Percentiles rank a stretch among this genome's conserved stretches.
These are phyloP conservation scores for Holacanthus passer DNA, from an alignment of 2,113 vertebrate genomes.

Conservation along the genomic window DNA sequence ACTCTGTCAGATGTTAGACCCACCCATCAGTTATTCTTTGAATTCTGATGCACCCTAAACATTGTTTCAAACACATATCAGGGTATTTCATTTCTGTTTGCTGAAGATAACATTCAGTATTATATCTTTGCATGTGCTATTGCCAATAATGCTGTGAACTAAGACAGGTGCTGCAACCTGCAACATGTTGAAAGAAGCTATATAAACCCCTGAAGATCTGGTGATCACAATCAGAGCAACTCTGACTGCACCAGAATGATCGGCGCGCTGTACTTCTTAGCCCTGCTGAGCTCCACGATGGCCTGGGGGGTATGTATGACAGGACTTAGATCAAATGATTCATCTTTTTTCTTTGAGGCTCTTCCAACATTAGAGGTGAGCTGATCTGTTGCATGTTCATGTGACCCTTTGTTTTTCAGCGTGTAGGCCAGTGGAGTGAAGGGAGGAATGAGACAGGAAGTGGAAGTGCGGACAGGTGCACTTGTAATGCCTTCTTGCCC, in stretches of 20 bases:
- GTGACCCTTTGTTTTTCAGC: slow-evolving; percentile 25
- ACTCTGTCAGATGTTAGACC: slow-evolving; percentile 26
- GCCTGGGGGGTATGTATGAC: slow-evolving; percentile 67
- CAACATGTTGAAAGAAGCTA: slow-evolving; percentile 31
- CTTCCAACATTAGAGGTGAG: neutral
- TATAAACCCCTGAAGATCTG: slow-evolving; percentile 53
- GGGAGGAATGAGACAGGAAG: slow-evolving; percentile 62
- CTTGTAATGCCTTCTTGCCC: slow-evolving; percentile 78
- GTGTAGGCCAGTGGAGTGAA: slow-evolving; percentile 37
- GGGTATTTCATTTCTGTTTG: slow-evolving; percentile 38
- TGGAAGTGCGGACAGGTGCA: slow-evolving; percentile 62
- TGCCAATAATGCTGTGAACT: slow-evolving; percentile 58
- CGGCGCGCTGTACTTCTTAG: slow-evolving; percentile 58
- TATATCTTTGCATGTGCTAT: slow-evolving; percentile 13
- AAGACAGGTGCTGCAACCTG: slow-evolving; percentile 57
- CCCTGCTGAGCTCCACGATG: slow-evolving; percentile 60
- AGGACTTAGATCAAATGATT: slow-evolving; percentile 10
- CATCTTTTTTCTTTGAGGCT: neutral
- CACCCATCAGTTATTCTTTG: neutral
- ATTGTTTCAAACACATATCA: neutral
- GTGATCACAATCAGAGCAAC: slow-evolving; percentile 4
- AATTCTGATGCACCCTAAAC: slow-evolving; percentile 12
- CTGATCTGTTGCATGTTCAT: slow-evolving; percentile 7
- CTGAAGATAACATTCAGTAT: slow-evolving; percentile 35
- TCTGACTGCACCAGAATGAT: slow-evolving; percentile 72